Percentiles rank a stretch among this genome's conserved stretches.
Evolutionary conservation across 2,113 vertebrate species (phyloP).

Genomic region (Echinops telfairi): DNA sequence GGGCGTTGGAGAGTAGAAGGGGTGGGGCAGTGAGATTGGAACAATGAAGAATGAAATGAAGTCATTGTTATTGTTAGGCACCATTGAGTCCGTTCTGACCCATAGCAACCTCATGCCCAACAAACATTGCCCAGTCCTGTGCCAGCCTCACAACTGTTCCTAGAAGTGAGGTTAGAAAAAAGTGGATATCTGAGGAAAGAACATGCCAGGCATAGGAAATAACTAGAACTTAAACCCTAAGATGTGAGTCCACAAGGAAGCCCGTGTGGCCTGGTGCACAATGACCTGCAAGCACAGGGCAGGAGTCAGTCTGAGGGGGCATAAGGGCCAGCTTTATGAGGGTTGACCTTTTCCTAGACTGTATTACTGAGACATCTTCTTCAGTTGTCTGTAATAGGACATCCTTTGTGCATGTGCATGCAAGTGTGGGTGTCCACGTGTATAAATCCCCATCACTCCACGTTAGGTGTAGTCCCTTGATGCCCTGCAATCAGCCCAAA

Average conservation of each 20-base stretch:
- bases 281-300: no score
- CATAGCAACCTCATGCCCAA: no score
- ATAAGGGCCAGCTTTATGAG: neutral
- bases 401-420: no score
- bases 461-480: neutral
- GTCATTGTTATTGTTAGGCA: no score
- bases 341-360: neutral
- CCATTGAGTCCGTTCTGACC: no score
- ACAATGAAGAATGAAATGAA: neutral
- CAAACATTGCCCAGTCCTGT: no score
- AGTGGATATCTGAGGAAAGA: neutral
- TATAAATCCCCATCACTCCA: neutral
- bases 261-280: neutral
- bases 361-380: neutral
- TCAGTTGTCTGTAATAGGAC: neutral
- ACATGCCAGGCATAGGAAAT: neutral
- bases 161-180: neutral
- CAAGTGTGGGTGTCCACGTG: no score
- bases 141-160: no score
- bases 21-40: neutral
- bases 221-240: neutral
- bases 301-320: neutral
- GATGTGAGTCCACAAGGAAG: neutral
- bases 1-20: neutral
- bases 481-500: neutral